Conservation (phyloP, 2,888 invertebrate genomes). For the Hedya salicella region DNA sequence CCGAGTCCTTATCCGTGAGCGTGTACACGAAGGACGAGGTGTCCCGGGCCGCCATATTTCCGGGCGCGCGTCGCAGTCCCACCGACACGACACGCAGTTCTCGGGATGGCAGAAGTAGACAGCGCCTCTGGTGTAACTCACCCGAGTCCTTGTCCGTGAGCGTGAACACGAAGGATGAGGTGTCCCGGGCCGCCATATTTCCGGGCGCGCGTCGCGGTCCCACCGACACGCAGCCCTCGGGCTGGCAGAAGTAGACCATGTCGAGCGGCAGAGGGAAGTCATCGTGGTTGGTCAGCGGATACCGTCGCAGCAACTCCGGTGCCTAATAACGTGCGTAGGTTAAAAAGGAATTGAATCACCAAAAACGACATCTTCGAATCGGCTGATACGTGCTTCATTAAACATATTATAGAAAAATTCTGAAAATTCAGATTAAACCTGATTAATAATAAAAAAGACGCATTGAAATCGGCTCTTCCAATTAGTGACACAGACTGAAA, state of each 20-base stretch:
- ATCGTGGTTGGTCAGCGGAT: constrained; percentile 97
- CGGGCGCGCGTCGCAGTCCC: constrained; percentile 90
- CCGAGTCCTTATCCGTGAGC: constrained; percentile 99
- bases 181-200: constrained; percentile 89
- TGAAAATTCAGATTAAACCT: too few relatives aligned
- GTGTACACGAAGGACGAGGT: constrained; percentile 99
- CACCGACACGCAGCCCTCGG: constrained; percentile 98
- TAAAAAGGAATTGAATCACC: too few relatives aligned
- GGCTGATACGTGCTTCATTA: too few relatives aligned
- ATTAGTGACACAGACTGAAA: too few relatives aligned
- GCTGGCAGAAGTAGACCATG: constrained; percentile 99
- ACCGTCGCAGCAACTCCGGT: constrained; percentile 97
- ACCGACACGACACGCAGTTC: constrained; percentile 97
- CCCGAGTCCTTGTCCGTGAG: constrained; percentile 99
- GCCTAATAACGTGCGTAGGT: too few relatives aligned
- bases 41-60: constrained; percentile 88
- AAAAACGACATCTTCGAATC: too few relatives aligned
- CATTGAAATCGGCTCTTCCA: too few relatives aligned
- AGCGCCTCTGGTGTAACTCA: constrained; percentile 57
- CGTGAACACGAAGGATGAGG: constrained; percentile 98
- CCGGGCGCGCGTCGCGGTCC: constrained; percentile 90
- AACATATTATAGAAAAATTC: too few relatives aligned
- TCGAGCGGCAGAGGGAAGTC: constrained; percentile 99
- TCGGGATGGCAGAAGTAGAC: constrained; percentile 99
- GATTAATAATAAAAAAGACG: too few relatives aligned